Conservation (phyloP, 2,888 invertebrate species). For the Hyles lineata region DNA sequence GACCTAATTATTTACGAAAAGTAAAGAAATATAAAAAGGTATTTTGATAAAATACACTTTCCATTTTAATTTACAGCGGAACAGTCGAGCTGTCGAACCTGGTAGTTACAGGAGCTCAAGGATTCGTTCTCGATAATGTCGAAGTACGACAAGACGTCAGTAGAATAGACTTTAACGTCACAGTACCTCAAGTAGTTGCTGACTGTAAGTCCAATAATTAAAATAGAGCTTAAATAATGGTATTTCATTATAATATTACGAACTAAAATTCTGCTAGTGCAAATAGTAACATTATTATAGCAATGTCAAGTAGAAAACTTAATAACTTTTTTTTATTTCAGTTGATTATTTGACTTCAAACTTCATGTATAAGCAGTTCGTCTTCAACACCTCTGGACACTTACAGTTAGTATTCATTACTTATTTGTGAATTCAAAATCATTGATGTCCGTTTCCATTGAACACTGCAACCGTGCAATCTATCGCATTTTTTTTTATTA, state of each 20-base stretch:
- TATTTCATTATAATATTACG: too few relatives aligned
- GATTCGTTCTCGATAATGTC: not conserved
- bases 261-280: too few relatives aligned
- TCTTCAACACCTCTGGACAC: conserved; percentile 1
- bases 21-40: too few relatives aligned
- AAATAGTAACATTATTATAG: too few relatives aligned
- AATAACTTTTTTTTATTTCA: conserved; percentile 8
- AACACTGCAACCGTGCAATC: too few relatives aligned
- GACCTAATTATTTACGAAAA: too few relatives aligned
- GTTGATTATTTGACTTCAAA: conserved; percentile 3
- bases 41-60: not conserved
- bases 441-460: too few relatives aligned
- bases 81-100: not conserved
- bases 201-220: not conserved
- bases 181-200: conserved; percentile 2
- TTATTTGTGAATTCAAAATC: too few relatives aligned
- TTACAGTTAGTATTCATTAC: conserved; percentile 5
- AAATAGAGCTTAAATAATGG: not conserved
- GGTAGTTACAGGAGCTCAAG: not conserved
- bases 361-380: not conserved
- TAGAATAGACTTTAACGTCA: not conserved
- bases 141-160: not conserved
- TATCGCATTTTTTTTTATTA: too few relatives aligned
- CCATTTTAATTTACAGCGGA: not conserved
- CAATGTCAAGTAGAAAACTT: too few relatives aligned